Base-by-base conservation (phyloP, 1,140 invertebrate species). In the Calephelis virginiensis region DNA sequence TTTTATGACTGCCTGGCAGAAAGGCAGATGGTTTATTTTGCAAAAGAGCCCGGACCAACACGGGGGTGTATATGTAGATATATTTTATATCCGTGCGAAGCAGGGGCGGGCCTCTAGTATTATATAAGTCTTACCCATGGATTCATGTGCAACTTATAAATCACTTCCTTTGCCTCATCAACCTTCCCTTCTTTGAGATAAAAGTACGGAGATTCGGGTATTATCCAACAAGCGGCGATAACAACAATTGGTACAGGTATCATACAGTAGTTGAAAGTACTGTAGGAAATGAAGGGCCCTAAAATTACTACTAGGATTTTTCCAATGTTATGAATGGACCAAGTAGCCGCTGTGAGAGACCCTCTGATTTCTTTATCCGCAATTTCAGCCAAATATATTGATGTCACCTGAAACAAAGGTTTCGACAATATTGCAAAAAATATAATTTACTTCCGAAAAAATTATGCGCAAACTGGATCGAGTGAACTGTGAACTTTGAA, bases 141-240 rank as follows among this genome's bases (percentile, higher is more conserved):
- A 77, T 83, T 73, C 6, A 84, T 76, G 38, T 81, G 83, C 4
- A 94, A 67, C 45, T 67, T 78, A 12, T 73, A 68, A 40, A 93
- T 65, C n/a, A 77, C 90, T 6, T 76, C 79, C 66, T 81, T 89
- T 0, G 92, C 92, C 0, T 75, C 64, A 0, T 80, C 83, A 6
- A 92, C 85, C 43, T 88, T 83, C 0, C 93, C 92, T 60, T 93
- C 93, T 56, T 92, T 92, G 0, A 93, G 80, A 13, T 94, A 82
- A 73, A 93, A 97, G 68, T 96, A 94, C 0, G 96, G 96, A 1
- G 95, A 95, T 82, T 97, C 96, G 0, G 96, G 96, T 85, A 96
- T 94, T 85, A 93, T 94, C 28, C 86, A 81, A 75, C 95, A 94
- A 0, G 87, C 91, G 0, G 93, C 9, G 63, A 94, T 93, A 17